phyloP scores from a whole-genome alignment of 92 coral and sea anemone species.

The Ricordea florida region DNA sequence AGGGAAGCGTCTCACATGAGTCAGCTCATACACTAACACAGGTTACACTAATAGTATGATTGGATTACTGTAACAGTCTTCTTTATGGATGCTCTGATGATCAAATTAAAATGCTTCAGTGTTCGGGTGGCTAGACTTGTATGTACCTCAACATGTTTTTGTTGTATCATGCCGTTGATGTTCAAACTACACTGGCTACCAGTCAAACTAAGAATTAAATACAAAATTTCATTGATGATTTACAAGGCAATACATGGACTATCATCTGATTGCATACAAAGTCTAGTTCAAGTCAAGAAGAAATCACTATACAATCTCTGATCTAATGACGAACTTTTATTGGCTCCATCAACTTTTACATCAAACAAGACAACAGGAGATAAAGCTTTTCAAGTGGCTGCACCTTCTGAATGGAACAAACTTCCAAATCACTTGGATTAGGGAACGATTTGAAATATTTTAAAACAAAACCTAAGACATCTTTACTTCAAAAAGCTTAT shows the following conservation, averaged over 20 bases:
- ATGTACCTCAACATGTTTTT: background rate
- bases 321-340: conserved; percentile 24
- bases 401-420: conserved; percentile 18
- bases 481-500: background rate
- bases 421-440: conserved; percentile 17
- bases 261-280: conserved; percentile 18
- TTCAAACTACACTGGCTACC: conserved; percentile 9
- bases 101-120: too few species aligned
- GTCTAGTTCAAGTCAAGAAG: conserved; percentile 1
- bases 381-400: conserved; percentile 6
- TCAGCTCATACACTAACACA: too few species aligned
- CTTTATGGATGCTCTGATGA: too few species aligned
- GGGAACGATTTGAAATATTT: conserved; percentile 21
- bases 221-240: background rate
- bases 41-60: too few species aligned
- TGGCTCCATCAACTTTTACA: conserved; percentile 32
- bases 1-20: too few species aligned
- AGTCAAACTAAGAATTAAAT: background rate
- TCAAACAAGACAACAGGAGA: conserved; percentile 20
- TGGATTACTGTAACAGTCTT: too few species aligned
- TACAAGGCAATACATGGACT: conserved; percentile 20
- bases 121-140: conserved; percentile 27
- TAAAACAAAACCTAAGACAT: conserved; percentile 21
- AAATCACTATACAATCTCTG: conserved; percentile 17
- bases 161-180: conserved; percentile 12